These are phyloP conservation scores for Tiliacea citrago DNA, from an alignment of 2,888 invertebrate species.

Conservation along the genomic window DNA sequence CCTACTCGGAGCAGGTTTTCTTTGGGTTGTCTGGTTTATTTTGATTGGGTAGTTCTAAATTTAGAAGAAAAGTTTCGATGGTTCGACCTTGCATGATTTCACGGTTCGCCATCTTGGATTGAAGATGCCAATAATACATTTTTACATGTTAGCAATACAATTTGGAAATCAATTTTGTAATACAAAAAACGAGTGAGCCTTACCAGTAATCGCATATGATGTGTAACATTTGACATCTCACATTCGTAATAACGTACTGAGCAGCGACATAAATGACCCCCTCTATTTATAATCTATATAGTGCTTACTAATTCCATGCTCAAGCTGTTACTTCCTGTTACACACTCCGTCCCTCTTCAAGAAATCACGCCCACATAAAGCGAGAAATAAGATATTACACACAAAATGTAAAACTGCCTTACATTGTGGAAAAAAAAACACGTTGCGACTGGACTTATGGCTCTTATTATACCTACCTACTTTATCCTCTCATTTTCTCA, in stretches of 20 bases:
- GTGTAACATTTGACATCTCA: too few relatives aligned
- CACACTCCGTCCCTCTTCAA: too few relatives aligned
- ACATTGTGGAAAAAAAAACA: not conserved
- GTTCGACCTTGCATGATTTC: not conserved
- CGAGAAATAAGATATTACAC: too few relatives aligned
- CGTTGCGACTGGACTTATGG: not conserved
- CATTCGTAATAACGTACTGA: too few relatives aligned
- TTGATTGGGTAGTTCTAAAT: not conserved
- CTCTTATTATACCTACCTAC: not conserved
- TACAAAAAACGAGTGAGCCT: not conserved
- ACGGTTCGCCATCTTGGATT: not conserved
- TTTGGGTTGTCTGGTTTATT: not conserved
- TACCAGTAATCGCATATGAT: too few relatives aligned
- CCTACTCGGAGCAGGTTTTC: not conserved
- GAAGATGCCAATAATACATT: not conserved
- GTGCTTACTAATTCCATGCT: too few relatives aligned
- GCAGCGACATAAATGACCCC: too few relatives aligned
- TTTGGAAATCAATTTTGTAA: not conserved
- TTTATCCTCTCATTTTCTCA: not conserved
- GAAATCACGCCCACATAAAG: too few relatives aligned
- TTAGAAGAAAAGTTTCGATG: not conserved
- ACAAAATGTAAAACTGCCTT: not conserved
- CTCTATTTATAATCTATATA: too few relatives aligned
- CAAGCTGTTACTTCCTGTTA: too few relatives aligned
- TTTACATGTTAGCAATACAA: not conserved